Base-by-base conservation (phyloP, 2,888 invertebrate genomes). In the Dorcus parallelipipedus region DNA sequence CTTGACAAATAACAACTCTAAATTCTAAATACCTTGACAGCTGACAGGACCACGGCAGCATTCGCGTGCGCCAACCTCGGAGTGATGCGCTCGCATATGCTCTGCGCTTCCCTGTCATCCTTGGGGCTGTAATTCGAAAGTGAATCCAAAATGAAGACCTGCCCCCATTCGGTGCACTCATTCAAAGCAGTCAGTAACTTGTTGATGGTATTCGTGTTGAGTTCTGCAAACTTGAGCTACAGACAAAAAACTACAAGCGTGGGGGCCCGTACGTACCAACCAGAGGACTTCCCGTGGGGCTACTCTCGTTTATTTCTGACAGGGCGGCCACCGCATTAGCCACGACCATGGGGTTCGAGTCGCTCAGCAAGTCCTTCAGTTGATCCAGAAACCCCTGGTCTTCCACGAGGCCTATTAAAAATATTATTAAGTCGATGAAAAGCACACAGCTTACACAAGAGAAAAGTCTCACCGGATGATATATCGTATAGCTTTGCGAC, bases 291-390 rank as follows among this genome's bases (percentile, higher is more conserved):
- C 96, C 97, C 54, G 93, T 95, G 9, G 94, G 91, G 70, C 95
- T 96, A 2, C 96, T 93, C 79, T 99, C 98, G 74, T 98, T 95
- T 71, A 99, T 99, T 80, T 99, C 99, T 0, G 97, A 95, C 9
- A 99, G 83, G 0, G 99, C 97, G 1, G 99, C 99, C 0, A 99
- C 98, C 0, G 98, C 98, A 80, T 99, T 99, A 0, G 99, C 99
- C 1, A 99, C 99, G 39, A 97, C 99, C 99, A 99, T 99, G 0
- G 99, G 99, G 81, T 99, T 99, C 0, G 98, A 98, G 79, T 99
- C 99, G 49, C 97, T 97, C 41, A 99, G 81, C 52, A 99, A 82
- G 79, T 99, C 99, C 76, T 96, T 95, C 26, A 99, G 80, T 72
- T 97, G 94, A 76, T 99, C 98, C 64, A 99, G 82, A 78, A 99